phyloP scores from a whole-genome alignment of 2,888 invertebrate species.

The Ctena decussata region DNA sequence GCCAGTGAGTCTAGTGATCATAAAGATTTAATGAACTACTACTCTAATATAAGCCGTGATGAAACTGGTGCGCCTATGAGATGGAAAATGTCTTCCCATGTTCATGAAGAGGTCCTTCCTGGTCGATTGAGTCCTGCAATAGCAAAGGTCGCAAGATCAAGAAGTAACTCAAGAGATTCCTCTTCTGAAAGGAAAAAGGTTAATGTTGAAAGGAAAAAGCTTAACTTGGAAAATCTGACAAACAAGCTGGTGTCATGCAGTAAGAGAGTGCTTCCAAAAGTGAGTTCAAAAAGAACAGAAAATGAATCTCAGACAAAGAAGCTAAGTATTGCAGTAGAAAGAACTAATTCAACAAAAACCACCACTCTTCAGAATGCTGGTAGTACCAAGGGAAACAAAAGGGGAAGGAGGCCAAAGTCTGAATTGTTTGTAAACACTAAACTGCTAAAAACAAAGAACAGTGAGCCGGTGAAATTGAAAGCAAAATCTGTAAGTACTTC shows the following conservation, averaged over 20 bases:
- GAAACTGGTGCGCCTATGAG: slow-evolving; percentile 67
- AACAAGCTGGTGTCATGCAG: background rate
- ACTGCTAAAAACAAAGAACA: background rate
- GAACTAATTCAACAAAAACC: too few species aligned
- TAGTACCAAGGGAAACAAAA: slow-evolving; percentile 31
- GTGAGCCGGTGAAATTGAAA: background rate
- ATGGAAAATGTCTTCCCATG: slow-evolving; percentile 60
- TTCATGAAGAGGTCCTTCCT: slow-evolving; percentile 42
- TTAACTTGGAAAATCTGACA: background rate
- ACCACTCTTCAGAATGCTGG: background rate
- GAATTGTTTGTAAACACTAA: background rate
- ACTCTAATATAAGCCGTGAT: slow-evolving; percentile 70
- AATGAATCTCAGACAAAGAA: background rate
- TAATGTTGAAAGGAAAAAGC: background rate
- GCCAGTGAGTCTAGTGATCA: slow-evolving; percentile 68
- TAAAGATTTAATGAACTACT: slow-evolving; percentile 67
- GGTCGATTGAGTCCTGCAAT: slow-evolving; percentile 22
- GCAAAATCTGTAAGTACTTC: slow-evolving; percentile 22
- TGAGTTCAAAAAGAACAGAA: background rate
- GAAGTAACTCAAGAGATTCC: slow-evolving; percentile 49
- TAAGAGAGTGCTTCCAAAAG: background rate
- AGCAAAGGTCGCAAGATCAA: background rate
- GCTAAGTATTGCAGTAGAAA: background rate
- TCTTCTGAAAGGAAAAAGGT: slow-evolving; percentile 29
- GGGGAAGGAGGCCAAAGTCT: slow-evolving; percentile 4